phyloP scores from a whole-genome alignment of 2,113 vertebrate genomes.

The Eulemur macaco region DNA sequence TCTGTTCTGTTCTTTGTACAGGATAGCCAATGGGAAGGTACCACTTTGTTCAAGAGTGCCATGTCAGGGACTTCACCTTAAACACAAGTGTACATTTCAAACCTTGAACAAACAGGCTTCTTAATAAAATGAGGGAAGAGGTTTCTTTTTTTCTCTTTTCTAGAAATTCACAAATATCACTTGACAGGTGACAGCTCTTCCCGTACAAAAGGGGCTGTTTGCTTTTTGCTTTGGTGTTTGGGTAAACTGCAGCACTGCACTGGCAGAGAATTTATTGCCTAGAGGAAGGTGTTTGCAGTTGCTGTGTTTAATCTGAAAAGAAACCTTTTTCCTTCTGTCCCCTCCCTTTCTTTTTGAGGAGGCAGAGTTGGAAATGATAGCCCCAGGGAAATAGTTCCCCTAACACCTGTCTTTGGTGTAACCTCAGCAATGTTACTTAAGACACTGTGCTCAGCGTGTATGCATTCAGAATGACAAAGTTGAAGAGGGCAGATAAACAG shows the following conservation, averaged over 20 bases:
- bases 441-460: slow-evolving; percentile 78
- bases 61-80: slow-evolving; percentile 68
- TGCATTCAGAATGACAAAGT: slow-evolving; percentile 77
- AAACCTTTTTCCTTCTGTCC: slow-evolving; percentile 84
- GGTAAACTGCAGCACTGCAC: slow-evolving; percentile 79
- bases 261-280: slow-evolving; percentile 87
- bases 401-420: slow-evolving; percentile 88
- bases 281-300: slow-evolving; percentile 89
- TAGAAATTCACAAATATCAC: slow-evolving; percentile 85
- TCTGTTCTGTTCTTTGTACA: slow-evolving; percentile 52
- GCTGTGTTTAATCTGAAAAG: slow-evolving; percentile 91
- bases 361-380: slow-evolving; percentile 75
- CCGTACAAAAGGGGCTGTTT: slow-evolving; percentile 82
- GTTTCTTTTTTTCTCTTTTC: slow-evolving; percentile 78
- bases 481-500: slow-evolving; percentile 86
- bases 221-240: slow-evolving; percentile 84
- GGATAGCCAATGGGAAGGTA: slow-evolving; percentile 54
- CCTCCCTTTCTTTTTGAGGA: slow-evolving; percentile 76
- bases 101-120: slow-evolving; percentile 84
- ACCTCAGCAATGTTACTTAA: slow-evolving; percentile 83
- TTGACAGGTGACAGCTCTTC: slow-evolving; percentile 87
- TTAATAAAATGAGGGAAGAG: slow-evolving; percentile 83
- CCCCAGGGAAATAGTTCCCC: slow-evolving; percentile 81
- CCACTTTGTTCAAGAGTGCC: slow-evolving; percentile 62
- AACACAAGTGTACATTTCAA: slow-evolving; percentile 80